phyloP scores from a whole-genome alignment of 92 coral and sea anemone genomes.

The Scolanthus callimorphus region DNA sequence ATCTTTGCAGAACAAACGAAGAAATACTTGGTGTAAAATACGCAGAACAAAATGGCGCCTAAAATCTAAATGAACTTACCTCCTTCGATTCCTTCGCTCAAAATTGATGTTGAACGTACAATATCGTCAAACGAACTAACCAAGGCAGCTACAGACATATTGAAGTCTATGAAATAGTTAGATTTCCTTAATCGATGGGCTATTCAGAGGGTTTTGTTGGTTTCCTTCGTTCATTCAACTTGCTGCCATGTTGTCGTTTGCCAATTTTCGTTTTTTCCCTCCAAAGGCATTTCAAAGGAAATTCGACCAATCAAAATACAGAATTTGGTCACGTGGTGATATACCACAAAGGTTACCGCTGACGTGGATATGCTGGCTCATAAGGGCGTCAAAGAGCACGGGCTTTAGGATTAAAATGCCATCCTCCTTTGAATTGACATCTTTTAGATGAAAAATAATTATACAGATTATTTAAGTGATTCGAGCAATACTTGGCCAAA shows the following conservation, averaged over 20 bases:
- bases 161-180: slow-evolving; percentile 5
- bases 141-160: slow-evolving; percentile 79
- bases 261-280: slow-evolving; percentile 86
- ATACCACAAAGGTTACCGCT: slow-evolving; percentile 4
- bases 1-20: too few relatives aligned
- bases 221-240: slow-evolving; percentile 1
- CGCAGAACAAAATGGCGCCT: too few relatives aligned
- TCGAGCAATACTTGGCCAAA: too few relatives aligned
- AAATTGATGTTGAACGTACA: slow-evolving; percentile 84
- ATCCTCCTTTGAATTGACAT: too few relatives aligned
- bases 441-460: too few relatives aligned
- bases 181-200: not conserved
- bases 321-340: slow-evolving; percentile 22
- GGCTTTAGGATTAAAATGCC: too few relatives aligned
- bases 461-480: too few relatives aligned
- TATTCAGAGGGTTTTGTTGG: not conserved
- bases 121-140: slow-evolving; percentile 90
- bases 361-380: too few relatives aligned
- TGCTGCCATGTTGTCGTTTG: slow-evolving; percentile 59
- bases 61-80: too few relatives aligned
- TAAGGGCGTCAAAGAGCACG: too few relatives aligned
- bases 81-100: slow-evolving; percentile 97
- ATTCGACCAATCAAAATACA: slow-evolving; percentile 59
- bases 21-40: too few relatives aligned
- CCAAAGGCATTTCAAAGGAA: slow-evolving; percentile 76